Conservation (phyloP, 2,797 vertebrate species). For the Cynopterus sphinx region DNA sequence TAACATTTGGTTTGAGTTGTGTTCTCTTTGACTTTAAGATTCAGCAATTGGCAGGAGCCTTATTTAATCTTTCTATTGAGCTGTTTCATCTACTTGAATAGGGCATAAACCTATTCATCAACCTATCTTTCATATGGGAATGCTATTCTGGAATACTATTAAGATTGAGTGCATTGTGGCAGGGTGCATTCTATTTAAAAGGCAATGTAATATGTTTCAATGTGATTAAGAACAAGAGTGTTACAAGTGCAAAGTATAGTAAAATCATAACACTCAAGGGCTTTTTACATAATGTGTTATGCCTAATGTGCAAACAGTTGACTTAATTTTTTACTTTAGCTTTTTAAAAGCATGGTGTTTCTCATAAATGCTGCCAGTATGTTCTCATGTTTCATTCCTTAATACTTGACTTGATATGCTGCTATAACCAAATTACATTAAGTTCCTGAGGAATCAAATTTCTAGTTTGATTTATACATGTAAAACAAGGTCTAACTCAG, state of each 20-base stretch:
- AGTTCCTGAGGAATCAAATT: conserved; percentile 46
- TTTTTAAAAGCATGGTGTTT: conserved; percentile 58
- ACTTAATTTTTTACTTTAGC: conserved; percentile 61
- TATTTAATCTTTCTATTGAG: conserved; percentile 66
- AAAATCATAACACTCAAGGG: conserved; percentile 48
- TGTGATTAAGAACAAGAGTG: conserved; percentile 61
- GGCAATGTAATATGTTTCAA: conserved; percentile 55
- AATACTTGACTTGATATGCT: conserved; percentile 42
- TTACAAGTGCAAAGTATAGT: conserved; percentile 45
- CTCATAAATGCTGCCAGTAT: conserved; percentile 46
- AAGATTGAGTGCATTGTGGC: conserved; percentile 52
- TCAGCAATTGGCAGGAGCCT: conserved; percentile 46
- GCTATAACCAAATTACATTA: conserved; percentile 55
- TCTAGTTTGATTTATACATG: conserved; percentile 55
- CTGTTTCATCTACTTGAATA: conserved; percentile 65
- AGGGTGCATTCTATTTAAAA: conserved; percentile 65
- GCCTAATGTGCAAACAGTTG: conserved; percentile 57
- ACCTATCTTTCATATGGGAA: conserved; percentile 55
- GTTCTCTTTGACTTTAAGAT: conserved; percentile 64
- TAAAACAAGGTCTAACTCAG: conserved; percentile 14
- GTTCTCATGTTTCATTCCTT: conserved; percentile 59
- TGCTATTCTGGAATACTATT: conserved; percentile 60
- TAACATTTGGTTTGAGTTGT: conserved; percentile 71
- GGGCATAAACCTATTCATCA: conserved; percentile 69
- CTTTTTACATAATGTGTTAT: conserved; percentile 58